phyloP scores from a whole-genome alignment of 2,888 invertebrate genomes.

The Colostygia pectinataria region DNA sequence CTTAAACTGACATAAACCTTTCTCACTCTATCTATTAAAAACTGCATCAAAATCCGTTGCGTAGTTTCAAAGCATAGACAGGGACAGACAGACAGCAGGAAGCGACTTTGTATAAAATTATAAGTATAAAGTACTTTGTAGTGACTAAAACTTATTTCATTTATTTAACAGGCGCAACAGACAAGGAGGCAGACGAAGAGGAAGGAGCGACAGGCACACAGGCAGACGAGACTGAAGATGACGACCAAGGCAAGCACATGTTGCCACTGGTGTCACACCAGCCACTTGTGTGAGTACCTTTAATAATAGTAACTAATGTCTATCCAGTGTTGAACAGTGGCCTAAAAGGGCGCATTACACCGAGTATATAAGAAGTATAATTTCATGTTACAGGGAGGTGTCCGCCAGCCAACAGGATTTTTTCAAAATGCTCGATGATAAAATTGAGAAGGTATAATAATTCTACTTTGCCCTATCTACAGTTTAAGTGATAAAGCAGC shows the following conservation, averaged over 20 bases:
- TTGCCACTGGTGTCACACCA: slow-evolving; percentile 68
- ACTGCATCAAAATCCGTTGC: no score
- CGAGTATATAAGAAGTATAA: no score
- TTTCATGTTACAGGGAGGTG: slow-evolving; percentile 86
- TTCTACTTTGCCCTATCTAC: not conserved
- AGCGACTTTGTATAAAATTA: no score
- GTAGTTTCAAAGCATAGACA: no score
- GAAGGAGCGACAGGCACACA: slow-evolving; percentile 64
- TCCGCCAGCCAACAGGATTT: slow-evolving; percentile 95
- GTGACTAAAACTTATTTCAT: not conserved
- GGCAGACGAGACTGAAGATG: slow-evolving; percentile 61
- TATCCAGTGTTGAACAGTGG: no score
- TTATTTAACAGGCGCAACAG: slow-evolving; percentile 62
- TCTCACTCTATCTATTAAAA: no score
- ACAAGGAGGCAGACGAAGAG: slow-evolving; percentile 76
- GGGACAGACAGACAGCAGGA: no score
- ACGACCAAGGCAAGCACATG: slow-evolving; percentile 66
- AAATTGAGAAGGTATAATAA: slow-evolving; percentile 90
- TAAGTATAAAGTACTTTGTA: no score
- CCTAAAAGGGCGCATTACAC: no score
- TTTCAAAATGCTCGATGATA: slow-evolving; percentile 96
- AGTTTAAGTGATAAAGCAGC: not conserved
- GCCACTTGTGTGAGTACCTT: slow-evolving; percentile 56
- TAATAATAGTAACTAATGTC: no score
- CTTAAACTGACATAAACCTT: no score